Evolutionary conservation across 37 sponge, comb jelly and placozoan species (phyloP).

Genomic region (Aplysina aerophoba): DNA sequence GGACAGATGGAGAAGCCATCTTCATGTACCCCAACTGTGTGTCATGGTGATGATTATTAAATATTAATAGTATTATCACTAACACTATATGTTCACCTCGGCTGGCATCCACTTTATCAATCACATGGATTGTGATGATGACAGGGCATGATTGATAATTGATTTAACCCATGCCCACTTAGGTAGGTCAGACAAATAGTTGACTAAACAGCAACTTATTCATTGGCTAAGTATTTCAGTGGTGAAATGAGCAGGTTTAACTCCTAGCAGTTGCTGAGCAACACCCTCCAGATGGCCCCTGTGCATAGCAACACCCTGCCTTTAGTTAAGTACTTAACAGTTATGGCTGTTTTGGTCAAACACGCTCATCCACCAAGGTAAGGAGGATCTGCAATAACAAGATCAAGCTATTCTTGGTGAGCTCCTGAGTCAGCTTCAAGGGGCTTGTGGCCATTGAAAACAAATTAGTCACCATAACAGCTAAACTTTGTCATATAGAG

Average conservation of each 20-base stretch:
- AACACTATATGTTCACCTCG: neutral
- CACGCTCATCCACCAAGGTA: constrained; percentile 78
- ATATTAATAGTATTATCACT: neutral
- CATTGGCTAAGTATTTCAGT: constrained; percentile 71
- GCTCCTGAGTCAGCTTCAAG: constrained; percentile 47
- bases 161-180: neutral
- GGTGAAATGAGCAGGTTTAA: constrained; percentile 57
- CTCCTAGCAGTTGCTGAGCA: constrained; percentile 49
- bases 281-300: constrained; percentile 66
- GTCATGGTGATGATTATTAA: neutral
- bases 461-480: constrained; percentile 56
- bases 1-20: constrained; percentile 64
- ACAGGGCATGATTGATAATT: neutral
- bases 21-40: constrained; percentile 21
- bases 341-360: constrained; percentile 55
- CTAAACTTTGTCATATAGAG: constrained; percentile 80
- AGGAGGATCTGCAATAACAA: constrained; percentile 85
- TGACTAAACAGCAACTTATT: constrained; percentile 73
- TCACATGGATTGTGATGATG: neutral
- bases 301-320: constrained; percentile 72
- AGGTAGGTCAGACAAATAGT: constrained; percentile 52
- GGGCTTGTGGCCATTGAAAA: constrained; percentile 82
- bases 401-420: constrained; percentile 42
- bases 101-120: neutral
- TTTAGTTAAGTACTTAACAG: constrained; percentile 58